Evolutionary conservation across 2,113 vertebrate genomes (phyloP), one percentile per base, ranked within the genome.

Genomic region (Nyctibius bracteatus): DNA sequence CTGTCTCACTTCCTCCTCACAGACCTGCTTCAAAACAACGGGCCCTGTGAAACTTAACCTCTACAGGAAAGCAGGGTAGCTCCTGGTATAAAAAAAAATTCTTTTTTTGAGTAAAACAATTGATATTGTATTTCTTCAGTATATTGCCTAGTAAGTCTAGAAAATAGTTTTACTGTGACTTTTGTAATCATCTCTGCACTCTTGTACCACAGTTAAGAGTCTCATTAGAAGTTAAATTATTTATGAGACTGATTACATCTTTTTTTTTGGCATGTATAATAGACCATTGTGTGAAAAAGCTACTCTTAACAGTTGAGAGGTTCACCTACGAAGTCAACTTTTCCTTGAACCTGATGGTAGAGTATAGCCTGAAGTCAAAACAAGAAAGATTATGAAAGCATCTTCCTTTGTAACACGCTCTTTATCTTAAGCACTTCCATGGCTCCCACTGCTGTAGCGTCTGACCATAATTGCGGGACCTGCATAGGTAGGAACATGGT

Each of bases 381-480:
- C 44, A 81, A 54, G 37, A 39, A 61, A 43, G 23, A 33, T 33
- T 2, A 12, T 35, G 5, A 14, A 73, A 77, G 47, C 23, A 20
- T 41, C 46, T 66, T 41, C 14, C 8, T 51, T 39, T 46, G 18
- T 54, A 30, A 19, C 8, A 49, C 22, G 37, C n/a, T 57, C 13
- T 70, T 66, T 6, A 37, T 58, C 73, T 79, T 27, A 27, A 77
- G 49, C 41, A 3, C 41, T 23, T 49, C 10, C 13, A 1, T 1
- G 20, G 41, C 62, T 88, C 49, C 74, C 54, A 8, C 4, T 20
- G 55, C 78, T 43, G 11, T 18, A 37, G 44, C 1, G 3, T 17
- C 37, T 65, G 81, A 25, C 20, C 27, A 14, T 12, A 25, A 1
- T 5, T 33, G 5, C 0, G 1, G 41, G 2, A 6, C 8, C 55